Conservation (phyloP, 1,140 invertebrate species). For the Fopius arisanus region DNA sequence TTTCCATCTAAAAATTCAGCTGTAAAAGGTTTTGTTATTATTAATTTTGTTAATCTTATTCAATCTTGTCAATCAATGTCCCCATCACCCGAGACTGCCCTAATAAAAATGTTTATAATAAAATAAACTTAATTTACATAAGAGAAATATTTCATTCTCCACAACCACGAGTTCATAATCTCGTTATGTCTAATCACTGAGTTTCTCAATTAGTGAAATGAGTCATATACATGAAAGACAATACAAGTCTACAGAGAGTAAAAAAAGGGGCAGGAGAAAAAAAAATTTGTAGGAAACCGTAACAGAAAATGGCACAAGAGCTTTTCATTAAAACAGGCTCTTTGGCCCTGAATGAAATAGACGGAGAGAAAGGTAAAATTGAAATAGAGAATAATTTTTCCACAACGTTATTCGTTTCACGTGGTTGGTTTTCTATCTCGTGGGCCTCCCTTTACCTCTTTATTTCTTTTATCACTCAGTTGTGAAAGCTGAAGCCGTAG, state of each 20-base stretch:
- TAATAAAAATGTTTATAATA: too few relatives aligned
- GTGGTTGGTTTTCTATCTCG: conserved; percentile 7
- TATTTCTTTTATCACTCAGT: conserved; percentile 22
- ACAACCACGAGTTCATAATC: too few relatives aligned
- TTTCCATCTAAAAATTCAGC: too few relatives aligned
- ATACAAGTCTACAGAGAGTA: background rate
- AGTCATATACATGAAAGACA: background rate
- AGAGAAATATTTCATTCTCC: too few relatives aligned
- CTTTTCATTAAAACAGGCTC: conserved; percentile 23
- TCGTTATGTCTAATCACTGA: too few relatives aligned
- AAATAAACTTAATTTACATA: too few relatives aligned
- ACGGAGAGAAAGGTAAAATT: background rate
- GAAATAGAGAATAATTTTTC: conserved; percentile 17
- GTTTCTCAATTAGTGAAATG: too few relatives aligned
- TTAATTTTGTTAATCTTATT: too few relatives aligned
- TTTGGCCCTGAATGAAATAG: background rate
- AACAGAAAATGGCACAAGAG: conserved; percentile 9
- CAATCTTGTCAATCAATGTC: too few relatives aligned
- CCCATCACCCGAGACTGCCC: too few relatives aligned
- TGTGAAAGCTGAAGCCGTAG: conserved; percentile 15
- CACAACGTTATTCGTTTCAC: conserved; percentile 12
- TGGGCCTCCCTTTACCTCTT: conserved; percentile 2
- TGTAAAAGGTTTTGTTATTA: too few relatives aligned
- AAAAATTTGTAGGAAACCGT: background rate
- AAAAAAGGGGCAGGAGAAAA: background rate